Evolutionary conservation across 1,140 invertebrate species (phyloP).

Genomic region (Episyrphus balteatus): DNA sequence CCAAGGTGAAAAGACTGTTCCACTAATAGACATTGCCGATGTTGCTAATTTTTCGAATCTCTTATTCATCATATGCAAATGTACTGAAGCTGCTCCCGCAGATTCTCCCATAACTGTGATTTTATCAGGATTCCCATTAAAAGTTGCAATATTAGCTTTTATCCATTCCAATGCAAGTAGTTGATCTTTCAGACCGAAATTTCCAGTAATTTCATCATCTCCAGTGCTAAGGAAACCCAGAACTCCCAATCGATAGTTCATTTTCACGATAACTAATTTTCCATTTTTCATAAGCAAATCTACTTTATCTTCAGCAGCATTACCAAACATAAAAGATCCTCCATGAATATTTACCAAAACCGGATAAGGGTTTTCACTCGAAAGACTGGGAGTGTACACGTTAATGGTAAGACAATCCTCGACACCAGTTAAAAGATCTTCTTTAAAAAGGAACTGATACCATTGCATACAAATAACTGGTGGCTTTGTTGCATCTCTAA

Average conservation of each 20-base stretch:
- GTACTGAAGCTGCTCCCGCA: constrained; percentile 35
- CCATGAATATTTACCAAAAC: constrained; percentile 43
- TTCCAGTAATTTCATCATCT: constrained; percentile 37
- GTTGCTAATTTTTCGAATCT: constrained; percentile 38
- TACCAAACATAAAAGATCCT: constrained; percentile 40
- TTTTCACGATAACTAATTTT: constrained; percentile 48
- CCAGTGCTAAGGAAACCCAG: constrained; percentile 47
- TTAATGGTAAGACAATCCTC: constrained; percentile 37
- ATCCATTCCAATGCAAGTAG: constrained; percentile 34
- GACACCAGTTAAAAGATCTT: constrained; percentile 15
- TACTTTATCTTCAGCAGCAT: constrained; percentile 40
- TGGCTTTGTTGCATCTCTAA: constrained; percentile 13
- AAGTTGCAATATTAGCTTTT: constrained; percentile 20
- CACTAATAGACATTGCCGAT: constrained; percentile 42
- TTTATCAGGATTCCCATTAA: constrained; percentile 29
- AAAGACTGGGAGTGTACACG: constrained; percentile 23
- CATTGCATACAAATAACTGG: constrained; percentile 18
- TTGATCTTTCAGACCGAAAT: constrained; percentile 46
- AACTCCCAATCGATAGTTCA: constrained; percentile 52
- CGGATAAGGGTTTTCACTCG: constrained; percentile 15
- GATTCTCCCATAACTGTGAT: constrained; percentile 33
- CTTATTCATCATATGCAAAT: constrained; percentile 42
- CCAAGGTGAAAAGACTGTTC: constrained; percentile 40
- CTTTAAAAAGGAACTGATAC: constrained; percentile 13
- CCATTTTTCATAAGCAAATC: constrained; percentile 44